A percentile compares a stretch with the other conserved stretches of the same genome.
Conservation (phyloP, 2,888 invertebrate species). For the Drosophila neotestacea region DNA sequence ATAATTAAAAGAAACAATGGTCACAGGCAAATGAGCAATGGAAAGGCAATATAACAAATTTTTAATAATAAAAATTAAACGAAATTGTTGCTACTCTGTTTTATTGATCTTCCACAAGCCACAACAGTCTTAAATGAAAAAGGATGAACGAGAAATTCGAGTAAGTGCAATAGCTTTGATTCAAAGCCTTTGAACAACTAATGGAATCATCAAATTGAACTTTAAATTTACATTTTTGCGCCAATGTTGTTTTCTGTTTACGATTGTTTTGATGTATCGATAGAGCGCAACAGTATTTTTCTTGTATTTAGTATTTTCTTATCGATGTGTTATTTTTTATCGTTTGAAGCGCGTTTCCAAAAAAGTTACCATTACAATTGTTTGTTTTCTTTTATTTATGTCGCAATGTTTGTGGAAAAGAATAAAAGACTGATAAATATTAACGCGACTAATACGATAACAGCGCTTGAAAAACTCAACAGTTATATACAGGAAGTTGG, state of each 20-base stretch:
- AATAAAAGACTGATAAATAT: neutral
- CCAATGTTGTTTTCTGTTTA: no score
- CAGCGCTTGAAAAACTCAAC: neutral
- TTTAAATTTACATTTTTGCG: no score
- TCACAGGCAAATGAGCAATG: slow-evolving; percentile 67
- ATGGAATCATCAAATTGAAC: no score
- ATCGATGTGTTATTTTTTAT: slow-evolving; percentile 8
- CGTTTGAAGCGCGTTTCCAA: slow-evolving; percentile 25
- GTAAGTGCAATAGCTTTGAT: no score
- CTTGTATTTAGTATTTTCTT: neutral
- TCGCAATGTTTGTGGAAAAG: slow-evolving; percentile 11
- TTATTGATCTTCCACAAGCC: slow-evolving; percentile 2
- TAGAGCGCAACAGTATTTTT: neutral
- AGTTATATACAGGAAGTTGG: neutral
- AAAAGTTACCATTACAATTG: neutral
- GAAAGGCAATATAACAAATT: slow-evolving; percentile 74
- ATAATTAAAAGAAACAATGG: slow-evolving; percentile 21
- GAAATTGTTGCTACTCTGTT: slow-evolving; percentile 46
- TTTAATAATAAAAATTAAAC: slow-evolving; percentile 76
- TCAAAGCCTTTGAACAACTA: no score
- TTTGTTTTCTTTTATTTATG: neutral
- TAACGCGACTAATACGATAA: neutral
- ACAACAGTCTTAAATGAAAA: neutral
- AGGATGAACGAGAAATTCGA: no score
- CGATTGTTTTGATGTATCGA: neutral